Conservation (phyloP, 2,888 invertebrate species). For the Furcula furcula region DNA sequence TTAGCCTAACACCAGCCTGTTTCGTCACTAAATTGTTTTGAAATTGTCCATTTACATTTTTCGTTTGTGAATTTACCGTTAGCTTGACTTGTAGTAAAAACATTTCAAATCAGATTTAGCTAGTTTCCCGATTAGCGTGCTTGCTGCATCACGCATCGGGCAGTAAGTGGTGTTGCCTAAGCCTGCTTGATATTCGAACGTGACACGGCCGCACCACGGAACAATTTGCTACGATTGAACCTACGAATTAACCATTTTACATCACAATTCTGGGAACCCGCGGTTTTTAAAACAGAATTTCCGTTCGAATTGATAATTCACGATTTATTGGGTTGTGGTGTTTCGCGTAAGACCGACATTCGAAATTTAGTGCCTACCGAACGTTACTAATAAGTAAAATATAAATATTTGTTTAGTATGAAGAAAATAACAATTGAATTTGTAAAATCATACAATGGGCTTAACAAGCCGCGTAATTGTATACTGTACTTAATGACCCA, state of each 20-base stretch:
- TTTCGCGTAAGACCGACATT: neutral
- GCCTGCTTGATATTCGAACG: slow-evolving; percentile 73
- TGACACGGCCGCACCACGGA: slow-evolving; percentile 62
- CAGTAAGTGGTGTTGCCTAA: slow-evolving; percentile 65
- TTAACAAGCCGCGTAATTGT: slow-evolving; percentile 19
- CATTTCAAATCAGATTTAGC: neutral
- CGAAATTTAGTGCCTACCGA: too few relatives aligned
- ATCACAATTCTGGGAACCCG: slow-evolving; percentile 74
- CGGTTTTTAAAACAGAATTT: slow-evolving; percentile 32
- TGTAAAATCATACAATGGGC: slow-evolving; percentile 22
- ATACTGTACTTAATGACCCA: slow-evolving; percentile 12
- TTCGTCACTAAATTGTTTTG: too few relatives aligned
- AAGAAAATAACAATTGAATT: too few relatives aligned
- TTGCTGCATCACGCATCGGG: slow-evolving; percentile 64
- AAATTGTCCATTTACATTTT: too few relatives aligned
- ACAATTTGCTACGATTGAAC: slow-evolving; percentile 75
- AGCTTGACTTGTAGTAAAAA: too few relatives aligned
- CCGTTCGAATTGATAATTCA: slow-evolving; percentile 6
- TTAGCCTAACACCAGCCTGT: too few relatives aligned
- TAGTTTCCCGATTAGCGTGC: slow-evolving; percentile 13
- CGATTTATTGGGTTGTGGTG: neutral
- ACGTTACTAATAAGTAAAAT: too few relatives aligned
- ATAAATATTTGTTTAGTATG: too few relatives aligned
- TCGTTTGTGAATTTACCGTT: too few relatives aligned
- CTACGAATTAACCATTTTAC: slow-evolving; percentile 73